Conservation (phyloP, 2,113 vertebrate genomes). For the Crotalus helleri region DNA sequence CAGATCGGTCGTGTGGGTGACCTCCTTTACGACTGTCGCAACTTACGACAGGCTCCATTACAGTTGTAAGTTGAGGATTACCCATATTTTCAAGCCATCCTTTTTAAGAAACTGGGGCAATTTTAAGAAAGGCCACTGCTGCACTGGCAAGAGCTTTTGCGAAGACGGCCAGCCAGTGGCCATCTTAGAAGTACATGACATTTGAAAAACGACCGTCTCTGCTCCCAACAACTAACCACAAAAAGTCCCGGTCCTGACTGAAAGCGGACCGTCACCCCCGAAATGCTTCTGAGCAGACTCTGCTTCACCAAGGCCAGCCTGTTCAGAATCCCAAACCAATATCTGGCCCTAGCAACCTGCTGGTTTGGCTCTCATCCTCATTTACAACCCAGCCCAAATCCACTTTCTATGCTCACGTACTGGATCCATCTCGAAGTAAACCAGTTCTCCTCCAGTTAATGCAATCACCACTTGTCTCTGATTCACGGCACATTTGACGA, state of each 20-base stretch:
- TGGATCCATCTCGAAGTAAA: slow-evolving; percentile 99
- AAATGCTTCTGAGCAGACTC: not conserved
- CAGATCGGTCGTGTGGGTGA: not conserved
- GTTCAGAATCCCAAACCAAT: no score
- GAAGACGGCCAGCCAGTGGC: not conserved
- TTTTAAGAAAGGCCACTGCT: not conserved
- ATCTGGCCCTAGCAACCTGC: not conserved
- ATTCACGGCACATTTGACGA: slow-evolving; percentile 96
- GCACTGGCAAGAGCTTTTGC: not conserved
- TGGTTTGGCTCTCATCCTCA: not conserved
- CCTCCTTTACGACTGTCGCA: not conserved
- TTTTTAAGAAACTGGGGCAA: not conserved
- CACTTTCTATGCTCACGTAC: slow-evolving; percentile 67
- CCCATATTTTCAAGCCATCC: not conserved
- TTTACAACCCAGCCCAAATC: not conserved
- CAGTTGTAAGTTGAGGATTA: not conserved
- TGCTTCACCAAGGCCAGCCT: not conserved
- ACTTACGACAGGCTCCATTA: not conserved
- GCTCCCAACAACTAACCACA: not conserved
- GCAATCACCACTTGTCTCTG: slow-evolving; percentile 98
- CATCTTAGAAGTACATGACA: not conserved
- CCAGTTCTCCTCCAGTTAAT: slow-evolving; percentile 93
- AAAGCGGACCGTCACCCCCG: not conserved
- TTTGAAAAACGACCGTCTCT: not conserved
- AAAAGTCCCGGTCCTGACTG: no score